phyloP scores from a whole-genome alignment of 2,797 vertebrate genomes.

The Phoxinus dragarum region DNA sequence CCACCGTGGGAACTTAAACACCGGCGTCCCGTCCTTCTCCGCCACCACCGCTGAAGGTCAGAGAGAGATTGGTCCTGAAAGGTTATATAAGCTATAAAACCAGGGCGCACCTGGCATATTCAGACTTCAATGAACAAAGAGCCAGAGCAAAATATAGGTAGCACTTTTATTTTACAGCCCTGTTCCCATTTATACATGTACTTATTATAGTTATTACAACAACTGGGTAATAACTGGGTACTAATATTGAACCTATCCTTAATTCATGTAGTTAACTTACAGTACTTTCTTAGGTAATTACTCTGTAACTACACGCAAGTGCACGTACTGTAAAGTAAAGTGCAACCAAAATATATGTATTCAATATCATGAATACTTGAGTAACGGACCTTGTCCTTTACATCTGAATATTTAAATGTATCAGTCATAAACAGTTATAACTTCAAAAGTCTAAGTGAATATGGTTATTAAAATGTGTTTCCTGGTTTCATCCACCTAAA shows the following conservation, averaged over 20 bases:
- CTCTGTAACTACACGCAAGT: not conserved
- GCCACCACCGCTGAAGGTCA: constrained; percentile 80
- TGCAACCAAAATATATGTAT: not conserved
- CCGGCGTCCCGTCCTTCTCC: constrained; percentile 87
- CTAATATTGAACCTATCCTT: not conserved
- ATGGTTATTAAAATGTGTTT: not conserved
- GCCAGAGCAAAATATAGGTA: not conserved
- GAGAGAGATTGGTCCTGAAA: constrained; percentile 34
- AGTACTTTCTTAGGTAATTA: not conserved
- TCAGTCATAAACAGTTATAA: constrained; percentile 1
- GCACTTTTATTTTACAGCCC: not conserved
- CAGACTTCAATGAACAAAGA: not conserved
- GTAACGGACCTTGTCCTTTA: not conserved
- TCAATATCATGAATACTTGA: not conserved
- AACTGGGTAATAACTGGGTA: not conserved
- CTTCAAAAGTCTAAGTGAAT: not conserved
- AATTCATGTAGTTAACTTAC: not conserved
- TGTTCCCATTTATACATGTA: not conserved
- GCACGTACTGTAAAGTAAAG: not conserved
- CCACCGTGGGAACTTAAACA: constrained; percentile 89
- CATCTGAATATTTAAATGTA: constrained; percentile 15
- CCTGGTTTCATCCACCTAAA: not conserved
- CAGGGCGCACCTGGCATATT: not conserved
- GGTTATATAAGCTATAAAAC: constrained; percentile 17
- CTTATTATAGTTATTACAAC: not conserved